Evolutionary conservation across 2,888 invertebrate species (phyloP), one percentile per base, ranked within the genome.

Genomic region (Phortica magna): DNA sequence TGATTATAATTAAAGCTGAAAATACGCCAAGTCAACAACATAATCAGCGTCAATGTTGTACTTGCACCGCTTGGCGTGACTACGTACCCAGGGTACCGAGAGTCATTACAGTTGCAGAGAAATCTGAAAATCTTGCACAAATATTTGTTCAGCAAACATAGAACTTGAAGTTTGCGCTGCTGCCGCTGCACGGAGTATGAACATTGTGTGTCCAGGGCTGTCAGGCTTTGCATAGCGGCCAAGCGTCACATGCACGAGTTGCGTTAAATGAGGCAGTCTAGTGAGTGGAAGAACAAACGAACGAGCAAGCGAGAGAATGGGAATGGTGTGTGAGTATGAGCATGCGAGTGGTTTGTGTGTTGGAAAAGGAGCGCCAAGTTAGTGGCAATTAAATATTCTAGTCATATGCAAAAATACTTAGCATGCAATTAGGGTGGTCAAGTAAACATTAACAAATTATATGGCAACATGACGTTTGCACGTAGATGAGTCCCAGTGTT

Each of bases 401-500:
- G 80, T 80, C 84, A 80, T 80, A 79, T 76, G 79, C 74, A 79
- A 83, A 82, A 85, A 84, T 85, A 82, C 84, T 87, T 88, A 86
- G 85, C 88, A 87, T 86, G 82, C 85, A 85, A 88, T 87, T 87
- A 88, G 82, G 83, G 82, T 81, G 88, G 88, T 88, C 88, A 86
- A 85, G 85, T 86, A 86, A 88, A 88, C 88, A 88, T 84, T 83
- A 83, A 82, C 84, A 87, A 87, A 88, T 88, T 87, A 87, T 87
- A 87, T 85, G 85, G 84, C 81, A 85, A 86, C 88, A 84, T 83
- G 82, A 80, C 81, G 78, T 79, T 81, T 75, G 81, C 68, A 70
- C 31, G 55, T 31, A 14, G 10, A 48, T 14, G 7, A 48, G 48
- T 3, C 48, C 2, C 48, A 48, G 48, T 48, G 48, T 14, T 31